Conservation (phyloP, 2,797 vertebrate species). For the Tamandua tetradactyla region DNA sequence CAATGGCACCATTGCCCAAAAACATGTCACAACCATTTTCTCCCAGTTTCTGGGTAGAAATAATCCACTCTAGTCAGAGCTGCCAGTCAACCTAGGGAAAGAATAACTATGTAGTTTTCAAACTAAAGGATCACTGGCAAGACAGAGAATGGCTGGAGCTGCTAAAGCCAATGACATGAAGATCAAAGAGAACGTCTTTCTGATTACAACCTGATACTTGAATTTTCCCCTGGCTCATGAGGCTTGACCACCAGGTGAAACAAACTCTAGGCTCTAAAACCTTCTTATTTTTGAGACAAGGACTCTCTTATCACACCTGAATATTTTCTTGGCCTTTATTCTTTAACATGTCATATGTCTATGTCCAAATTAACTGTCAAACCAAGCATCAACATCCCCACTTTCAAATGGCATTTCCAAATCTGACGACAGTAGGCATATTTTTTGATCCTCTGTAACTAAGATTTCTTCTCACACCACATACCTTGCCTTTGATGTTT, state of each 20-base stretch:
- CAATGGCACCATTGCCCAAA: background rate
- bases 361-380: background rate
- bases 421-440: background rate
- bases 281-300: background rate
- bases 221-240: background rate
- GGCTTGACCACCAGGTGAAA: background rate
- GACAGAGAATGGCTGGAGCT: background rate
- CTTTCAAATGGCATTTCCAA: background rate
- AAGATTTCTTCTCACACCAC: background rate
- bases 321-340: background rate
- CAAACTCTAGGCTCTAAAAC: background rate
- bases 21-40: background rate
- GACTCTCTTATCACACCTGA: background rate
- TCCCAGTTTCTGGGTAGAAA: background rate
- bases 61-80: background rate
- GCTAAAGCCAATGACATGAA: background rate
- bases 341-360: background rate
- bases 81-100: conserved; percentile 16
- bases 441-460: background rate
- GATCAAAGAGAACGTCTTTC: background rate
- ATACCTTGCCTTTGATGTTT: background rate
- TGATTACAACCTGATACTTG: background rate
- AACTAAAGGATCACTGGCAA: background rate
- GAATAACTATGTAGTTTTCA: background rate
- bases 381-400: background rate